These are phyloP conservation scores for Apamea anceps DNA, from an alignment of 2,888 invertebrate genomes.

Conservation along the genomic window DNA sequence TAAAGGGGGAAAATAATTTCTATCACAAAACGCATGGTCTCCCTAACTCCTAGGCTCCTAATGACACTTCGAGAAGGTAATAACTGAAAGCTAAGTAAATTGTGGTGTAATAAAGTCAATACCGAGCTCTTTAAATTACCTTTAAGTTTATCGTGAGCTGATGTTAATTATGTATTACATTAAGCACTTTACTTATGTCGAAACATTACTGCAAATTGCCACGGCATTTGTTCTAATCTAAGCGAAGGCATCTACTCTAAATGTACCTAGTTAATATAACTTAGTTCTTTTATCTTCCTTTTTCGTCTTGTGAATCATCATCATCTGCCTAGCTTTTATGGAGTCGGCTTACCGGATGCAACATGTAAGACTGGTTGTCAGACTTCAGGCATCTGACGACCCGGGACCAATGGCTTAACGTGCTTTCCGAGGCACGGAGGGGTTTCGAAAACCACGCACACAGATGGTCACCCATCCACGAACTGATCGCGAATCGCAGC, in stretches of 20 bases:
- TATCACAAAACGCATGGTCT: conserved; percentile 23
- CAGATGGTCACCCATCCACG: background rate
- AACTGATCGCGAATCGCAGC: background rate
- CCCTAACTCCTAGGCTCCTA: conserved; percentile 13
- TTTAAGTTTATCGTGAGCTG: conserved; percentile 32
- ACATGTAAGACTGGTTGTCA: background rate
- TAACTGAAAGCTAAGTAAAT: conserved; percentile 49
- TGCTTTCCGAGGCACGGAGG: background rate
- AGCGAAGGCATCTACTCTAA: conserved; percentile 5
- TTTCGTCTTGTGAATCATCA: background rate
- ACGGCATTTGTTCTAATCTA: conserved; percentile 13
- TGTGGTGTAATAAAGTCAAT: conserved; percentile 51
- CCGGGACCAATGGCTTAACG: background rate
- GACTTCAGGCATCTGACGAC: background rate
- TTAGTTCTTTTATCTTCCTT: background rate
- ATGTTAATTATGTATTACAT: conserved; percentile 10
- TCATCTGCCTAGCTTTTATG: background rate
- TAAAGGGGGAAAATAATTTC: background rate
- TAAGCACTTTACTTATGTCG: conserved; percentile 7
- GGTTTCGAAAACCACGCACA: background rate
- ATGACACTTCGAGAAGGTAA: conserved; percentile 41
- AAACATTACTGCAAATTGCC: conserved; percentile 28
- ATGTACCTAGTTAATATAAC: background rate
- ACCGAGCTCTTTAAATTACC: conserved; percentile 30
- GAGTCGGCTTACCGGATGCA: too few relatives aligned